Conservation (phyloP, 2,888 invertebrate genomes). For the Stegana nigrithorax region DNA sequence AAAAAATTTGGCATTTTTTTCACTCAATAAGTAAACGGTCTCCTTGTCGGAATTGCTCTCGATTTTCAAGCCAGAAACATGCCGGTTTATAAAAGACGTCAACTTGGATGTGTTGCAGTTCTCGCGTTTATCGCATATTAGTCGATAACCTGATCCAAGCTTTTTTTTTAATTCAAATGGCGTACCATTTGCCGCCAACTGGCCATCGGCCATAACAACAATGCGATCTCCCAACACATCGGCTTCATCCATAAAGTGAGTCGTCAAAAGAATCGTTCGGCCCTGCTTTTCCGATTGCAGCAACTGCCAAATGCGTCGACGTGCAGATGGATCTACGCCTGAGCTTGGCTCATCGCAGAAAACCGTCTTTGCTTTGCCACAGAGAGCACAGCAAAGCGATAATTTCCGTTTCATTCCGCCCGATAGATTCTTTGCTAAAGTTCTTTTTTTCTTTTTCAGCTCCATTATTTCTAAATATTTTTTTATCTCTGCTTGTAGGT, state of each 20-base stretch:
- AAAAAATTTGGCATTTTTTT: slow-evolving; percentile 74
- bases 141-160: slow-evolving; percentile 84
- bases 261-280: slow-evolving; percentile 82
- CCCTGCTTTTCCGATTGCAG: slow-evolving; percentile 77
- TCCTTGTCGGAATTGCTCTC: slow-evolving; percentile 78
- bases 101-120: slow-evolving; percentile 69
- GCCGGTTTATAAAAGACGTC: slow-evolving; percentile 72
- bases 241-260: slow-evolving; percentile 91
- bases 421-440: slow-evolving; percentile 72
- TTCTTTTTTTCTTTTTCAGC: slow-evolving; percentile 74
- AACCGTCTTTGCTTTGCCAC: slow-evolving; percentile 78
- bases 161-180: slow-evolving; percentile 82
- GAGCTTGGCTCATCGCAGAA: slow-evolving; percentile 81
- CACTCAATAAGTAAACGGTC: slow-evolving; percentile 74
- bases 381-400: slow-evolving; percentile 78
- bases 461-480: slow-evolving; percentile 74
- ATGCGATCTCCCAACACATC: slow-evolving; percentile 85
- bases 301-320: slow-evolving; percentile 83
- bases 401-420: slow-evolving; percentile 81
- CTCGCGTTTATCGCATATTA: slow-evolving; percentile 70
- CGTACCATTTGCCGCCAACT: slow-evolving; percentile 81
- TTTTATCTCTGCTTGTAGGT: slow-evolving; percentile 72
- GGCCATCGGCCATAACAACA: slow-evolving; percentile 84
- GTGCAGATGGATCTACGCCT: slow-evolving; percentile 85
- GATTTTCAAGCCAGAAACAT: slow-evolving; percentile 74